Evolutionary conservation across 2,888 invertebrate genomes (phyloP).

Genomic region (Eupithecia vulgata): DNA sequence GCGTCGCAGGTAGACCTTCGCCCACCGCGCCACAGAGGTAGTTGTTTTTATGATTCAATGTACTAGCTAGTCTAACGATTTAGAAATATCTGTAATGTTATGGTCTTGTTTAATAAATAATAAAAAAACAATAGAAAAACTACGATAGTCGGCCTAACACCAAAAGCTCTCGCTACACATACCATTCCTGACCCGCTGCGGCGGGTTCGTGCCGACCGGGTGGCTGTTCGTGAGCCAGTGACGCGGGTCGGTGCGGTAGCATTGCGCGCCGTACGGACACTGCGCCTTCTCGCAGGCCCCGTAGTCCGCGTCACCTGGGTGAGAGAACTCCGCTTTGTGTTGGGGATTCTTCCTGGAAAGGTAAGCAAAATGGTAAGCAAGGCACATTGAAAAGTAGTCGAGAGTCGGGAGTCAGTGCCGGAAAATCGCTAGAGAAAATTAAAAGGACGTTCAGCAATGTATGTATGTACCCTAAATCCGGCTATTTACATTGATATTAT

Average conservation of each 20-base stretch:
- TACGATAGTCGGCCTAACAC: neutral
- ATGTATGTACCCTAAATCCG: no score
- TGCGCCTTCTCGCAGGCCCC: slow-evolving; percentile 71
- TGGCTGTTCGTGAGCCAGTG: slow-evolving; percentile 84
- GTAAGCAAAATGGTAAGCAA: neutral
- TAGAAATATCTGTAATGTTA: no score
- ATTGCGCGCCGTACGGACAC: slow-evolving; percentile 84
- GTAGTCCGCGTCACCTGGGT: slow-evolving; percentile 87
- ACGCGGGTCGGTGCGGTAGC: slow-evolving; percentile 82
- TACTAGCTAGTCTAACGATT: no score
- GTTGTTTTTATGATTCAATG: no score
- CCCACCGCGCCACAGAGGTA: no score
- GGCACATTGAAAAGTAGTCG: neutral
- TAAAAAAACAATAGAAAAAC: no score
- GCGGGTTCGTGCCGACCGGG: slow-evolving; percentile 61
- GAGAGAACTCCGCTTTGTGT: slow-evolving; percentile 85
- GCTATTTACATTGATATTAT: no score
- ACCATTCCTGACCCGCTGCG: slow-evolving; percentile 27
- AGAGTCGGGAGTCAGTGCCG: neutral
- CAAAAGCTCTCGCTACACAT: neutral
- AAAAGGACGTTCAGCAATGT: no score
- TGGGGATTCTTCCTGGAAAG: slow-evolving; percentile 83
- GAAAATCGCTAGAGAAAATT: neutral
- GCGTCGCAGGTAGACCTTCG: no score
- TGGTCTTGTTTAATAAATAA: no score